These are phyloP conservation scores for Heliconius hewitsoni DNA, from an alignment of 1,140 invertebrate genomes.

Conservation along the genomic window DNA sequence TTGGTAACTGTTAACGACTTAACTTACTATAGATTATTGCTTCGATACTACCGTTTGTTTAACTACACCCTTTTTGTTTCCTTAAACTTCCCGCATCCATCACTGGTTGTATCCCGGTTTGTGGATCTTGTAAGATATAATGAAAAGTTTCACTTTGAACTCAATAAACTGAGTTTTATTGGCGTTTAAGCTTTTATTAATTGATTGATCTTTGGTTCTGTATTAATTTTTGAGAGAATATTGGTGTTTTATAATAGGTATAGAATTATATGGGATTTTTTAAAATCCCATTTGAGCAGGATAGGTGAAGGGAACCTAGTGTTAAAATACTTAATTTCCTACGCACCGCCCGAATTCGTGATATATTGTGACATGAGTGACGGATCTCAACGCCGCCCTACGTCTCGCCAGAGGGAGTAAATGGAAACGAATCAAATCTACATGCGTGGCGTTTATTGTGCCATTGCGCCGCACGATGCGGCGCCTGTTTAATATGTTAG, in stretches of 20 bases:
- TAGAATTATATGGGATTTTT: background rate
- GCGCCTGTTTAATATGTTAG: too few species aligned
- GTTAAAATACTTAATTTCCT: background rate
- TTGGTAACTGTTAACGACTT: slow-evolving; percentile 41
- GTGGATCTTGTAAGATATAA: slow-evolving; percentile 7
- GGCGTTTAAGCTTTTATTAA: background rate
- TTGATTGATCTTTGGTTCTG: background rate
- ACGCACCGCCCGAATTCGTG: background rate
- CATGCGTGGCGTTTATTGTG: background rate
- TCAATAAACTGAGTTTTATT: background rate
- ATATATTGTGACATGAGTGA: too few species aligned
- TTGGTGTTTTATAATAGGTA: background rate
- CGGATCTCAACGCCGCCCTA: background rate
- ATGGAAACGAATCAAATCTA: too few species aligned
- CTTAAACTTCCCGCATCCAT: slow-evolving; percentile 31
- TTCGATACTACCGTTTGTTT: slow-evolving; percentile 38
- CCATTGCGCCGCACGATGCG: background rate
- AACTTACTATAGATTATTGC: slow-evolving; percentile 41
- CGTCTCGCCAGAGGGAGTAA: too few species aligned
- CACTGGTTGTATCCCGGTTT: slow-evolving; percentile 14
- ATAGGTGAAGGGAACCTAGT: background rate
- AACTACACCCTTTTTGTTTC: slow-evolving; percentile 39
- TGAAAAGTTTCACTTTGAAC: background rate
- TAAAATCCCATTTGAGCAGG: too few species aligned
- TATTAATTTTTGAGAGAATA: background rate